phyloP scores from a whole-genome alignment of 1,140 invertebrate genomes.

The Leptinotarsa defecta region DNA sequence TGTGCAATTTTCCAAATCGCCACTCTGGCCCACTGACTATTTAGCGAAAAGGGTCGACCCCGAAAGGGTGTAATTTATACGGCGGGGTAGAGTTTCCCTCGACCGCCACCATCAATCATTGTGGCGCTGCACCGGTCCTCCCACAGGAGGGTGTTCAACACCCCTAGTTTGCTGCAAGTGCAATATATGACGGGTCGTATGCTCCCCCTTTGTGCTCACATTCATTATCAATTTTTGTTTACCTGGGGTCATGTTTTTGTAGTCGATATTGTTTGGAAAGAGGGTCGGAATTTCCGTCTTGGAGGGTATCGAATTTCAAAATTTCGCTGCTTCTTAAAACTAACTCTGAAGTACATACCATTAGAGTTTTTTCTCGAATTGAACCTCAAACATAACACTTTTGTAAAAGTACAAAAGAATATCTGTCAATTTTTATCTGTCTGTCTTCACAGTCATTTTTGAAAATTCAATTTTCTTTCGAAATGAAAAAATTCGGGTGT shows the following conservation, averaged over 20 bases:
- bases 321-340: too few species aligned
- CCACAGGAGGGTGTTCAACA: constrained; percentile 44
- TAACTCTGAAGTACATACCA: too few species aligned
- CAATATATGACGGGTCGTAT: constrained; percentile 43
- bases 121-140: constrained; percentile 46
- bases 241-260: constrained; percentile 15
- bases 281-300: not conserved
- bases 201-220: constrained; percentile 19
- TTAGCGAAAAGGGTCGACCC: constrained; percentile 10
- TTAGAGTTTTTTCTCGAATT: too few species aligned
- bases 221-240: constrained; percentile 23
- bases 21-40: not conserved
- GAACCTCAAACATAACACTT: too few species aligned
- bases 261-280: not conserved
- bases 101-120: constrained; percentile 52
- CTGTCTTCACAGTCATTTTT: too few species aligned
- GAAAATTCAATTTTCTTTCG: too few species aligned
- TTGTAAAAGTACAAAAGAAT: too few species aligned
- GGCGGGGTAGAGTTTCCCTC: constrained; percentile 47
- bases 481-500: too few species aligned
- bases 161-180: constrained; percentile 47
- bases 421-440: too few species aligned
- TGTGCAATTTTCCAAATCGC: too few species aligned
- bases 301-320: not conserved
- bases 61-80: constrained; percentile 52